Evolutionary conservation across 2,888 invertebrate species (phyloP).

Genomic region (Latrodectus elegans): DNA sequence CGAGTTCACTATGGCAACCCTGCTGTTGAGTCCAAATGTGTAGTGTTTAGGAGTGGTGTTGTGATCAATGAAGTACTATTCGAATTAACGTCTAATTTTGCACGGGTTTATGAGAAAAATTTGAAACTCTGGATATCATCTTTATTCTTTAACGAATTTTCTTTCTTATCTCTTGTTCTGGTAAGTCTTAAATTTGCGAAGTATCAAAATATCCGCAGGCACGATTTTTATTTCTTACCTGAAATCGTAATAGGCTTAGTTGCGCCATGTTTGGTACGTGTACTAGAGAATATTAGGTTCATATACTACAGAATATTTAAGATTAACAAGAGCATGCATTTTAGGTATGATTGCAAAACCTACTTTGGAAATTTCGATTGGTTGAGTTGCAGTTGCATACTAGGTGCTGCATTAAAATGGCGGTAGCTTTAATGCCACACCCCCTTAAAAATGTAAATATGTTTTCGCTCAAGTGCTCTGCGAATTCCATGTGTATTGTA

Average conservation of each 20-base stretch:
- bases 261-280: constrained; percentile 66
- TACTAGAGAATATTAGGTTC: constrained; percentile 39
- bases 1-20: constrained; percentile 40
- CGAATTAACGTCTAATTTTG: constrained; percentile 40
- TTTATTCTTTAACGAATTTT: constrained; percentile 11
- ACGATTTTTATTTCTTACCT: constrained; percentile 41
- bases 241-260: constrained; percentile 60
- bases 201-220: constrained; percentile 5
- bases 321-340: too few relatives aligned
- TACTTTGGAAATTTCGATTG: too few relatives aligned
- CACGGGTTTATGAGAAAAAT: constrained; percentile 31
- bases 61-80: constrained; percentile 43
- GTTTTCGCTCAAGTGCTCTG: neutral
- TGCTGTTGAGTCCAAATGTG: constrained; percentile 52
- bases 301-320: too few relatives aligned
- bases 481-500: neutral
- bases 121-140: constrained; percentile 32
- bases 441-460: constrained; percentile 57
- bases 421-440: constrained; percentile 53
- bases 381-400: too few relatives aligned
- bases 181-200: constrained; percentile 27
- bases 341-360: too few relatives aligned
- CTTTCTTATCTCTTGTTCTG: constrained; percentile 14
- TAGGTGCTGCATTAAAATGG: constrained; percentile 20
- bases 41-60: constrained; percentile 47